phyloP scores from a whole-genome alignment of 2,888 invertebrate genomes.

The Neoscelio sp. region DNA sequence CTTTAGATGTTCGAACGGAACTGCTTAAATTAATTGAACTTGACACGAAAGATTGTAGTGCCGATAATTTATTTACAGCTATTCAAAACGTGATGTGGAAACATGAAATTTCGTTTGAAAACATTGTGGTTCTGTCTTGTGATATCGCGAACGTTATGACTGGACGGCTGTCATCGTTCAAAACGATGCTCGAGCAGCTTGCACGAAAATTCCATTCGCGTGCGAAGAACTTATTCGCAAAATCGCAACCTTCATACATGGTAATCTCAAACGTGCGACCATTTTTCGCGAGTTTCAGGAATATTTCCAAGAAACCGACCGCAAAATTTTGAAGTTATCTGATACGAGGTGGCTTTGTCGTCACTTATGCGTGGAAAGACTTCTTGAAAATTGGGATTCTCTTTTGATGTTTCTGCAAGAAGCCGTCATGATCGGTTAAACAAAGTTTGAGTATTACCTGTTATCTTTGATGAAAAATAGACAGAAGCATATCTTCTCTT shows the following conservation, averaged over 20 bases:
- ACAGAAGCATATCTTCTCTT: no score
- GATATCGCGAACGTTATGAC: conserved; percentile 64
- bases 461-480: no score
- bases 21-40: conserved; percentile 24
- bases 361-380: neutral
- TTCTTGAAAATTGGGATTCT: conserved; percentile 34
- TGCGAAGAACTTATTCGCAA: conserved; percentile 23
- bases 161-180: conserved; percentile 57
- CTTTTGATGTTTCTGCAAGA: conserved; percentile 3
- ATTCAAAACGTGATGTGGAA: conserved; percentile 35
- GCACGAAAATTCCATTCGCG: conserved; percentile 29
- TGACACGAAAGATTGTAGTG: conserved; percentile 20
- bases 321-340: conserved; percentile 10
- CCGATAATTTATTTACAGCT: conserved; percentile 33
- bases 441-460: no score
- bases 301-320: neutral
- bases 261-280: conserved; percentile 8
- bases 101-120: conserved; percentile 53
- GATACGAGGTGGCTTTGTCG: conserved; percentile 43
- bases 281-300: conserved; percentile 44
- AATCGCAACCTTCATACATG: conserved; percentile 3
- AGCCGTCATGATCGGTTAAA: no score
- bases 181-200: conserved; percentile 40
- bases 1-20: neutral
- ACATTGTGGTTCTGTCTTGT: conserved; percentile 55